Evolutionary conservation across 2,888 invertebrate species (phyloP), one percentile per base, ranked within the genome.

Genomic region (Xiphydria camelus): DNA sequence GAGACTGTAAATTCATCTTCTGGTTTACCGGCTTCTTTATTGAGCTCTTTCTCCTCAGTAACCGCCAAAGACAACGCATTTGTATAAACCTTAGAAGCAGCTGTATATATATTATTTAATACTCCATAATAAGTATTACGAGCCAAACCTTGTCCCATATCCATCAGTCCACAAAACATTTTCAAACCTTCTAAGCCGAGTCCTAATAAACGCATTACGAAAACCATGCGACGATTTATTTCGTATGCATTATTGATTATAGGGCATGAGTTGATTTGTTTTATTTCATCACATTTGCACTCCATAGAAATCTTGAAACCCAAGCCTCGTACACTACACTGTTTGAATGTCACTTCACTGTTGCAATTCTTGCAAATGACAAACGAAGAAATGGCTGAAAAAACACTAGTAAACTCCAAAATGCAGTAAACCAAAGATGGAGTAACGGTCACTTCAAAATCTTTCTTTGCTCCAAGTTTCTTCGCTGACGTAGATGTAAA

Each of bases 151-250:
- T 21, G 31, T 21, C 44, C 41, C 18, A 53, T 41, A 35, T 54
- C 47, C 56, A 59, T 54, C 21, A 56, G 36, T 12, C 43, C 42
- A 39, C 55, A 53, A 51, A 59, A 61, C n/a, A 54, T 34, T 41
- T 51, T 61, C 17, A 49, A 44, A 7, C 59, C 49, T 51, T 59
- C 45, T 46, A 49, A 41, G 39, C 45, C 53, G 41, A 59, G 36
- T 17, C 56, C 55, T 20, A 61, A 29, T 10, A 61, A 51, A 34
- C 55, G 46, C 51, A 59, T 58, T 5, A 54, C 53, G 17, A 58
- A 57, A 26, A 55, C 53, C 26, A 60, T 50, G 36, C 49, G 35
- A 18, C 54, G 25, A 45, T 58, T 57, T 18, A 58, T 49, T 47
- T 58, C 54, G 25, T 44, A 58, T 9, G 55, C 49, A 15, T 36